Percentiles rank a stretch among this genome's conserved stretches.
These are phyloP conservation scores for Phacellophora camtschatica DNA, from an alignment of 30 jellyfish, hydroid and myxozoan genomes.

Conservation along the genomic window DNA sequence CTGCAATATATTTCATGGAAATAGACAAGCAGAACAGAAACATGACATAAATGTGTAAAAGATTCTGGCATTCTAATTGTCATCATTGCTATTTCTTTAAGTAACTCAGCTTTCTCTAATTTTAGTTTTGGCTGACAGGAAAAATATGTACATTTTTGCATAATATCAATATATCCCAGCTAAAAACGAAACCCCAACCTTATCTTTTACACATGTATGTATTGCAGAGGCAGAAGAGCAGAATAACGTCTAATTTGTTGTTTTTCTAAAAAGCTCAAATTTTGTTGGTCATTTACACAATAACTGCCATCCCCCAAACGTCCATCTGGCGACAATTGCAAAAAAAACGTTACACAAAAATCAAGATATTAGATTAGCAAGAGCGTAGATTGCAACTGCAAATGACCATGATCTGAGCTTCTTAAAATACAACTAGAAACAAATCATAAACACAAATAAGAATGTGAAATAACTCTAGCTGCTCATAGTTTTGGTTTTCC, in stretches of 20 bases:
- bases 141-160: too few relatives aligned
- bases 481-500: slow-evolving; percentile 4
- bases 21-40: slow-evolving; percentile 12
- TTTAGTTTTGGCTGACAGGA: too few relatives aligned
- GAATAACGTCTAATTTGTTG: not conserved
- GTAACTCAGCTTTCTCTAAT: too few relatives aligned
- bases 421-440: slow-evolving; percentile 32
- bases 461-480: slow-evolving; percentile 11
- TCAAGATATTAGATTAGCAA: too few relatives aligned
- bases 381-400: too few relatives aligned
- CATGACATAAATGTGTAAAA: slow-evolving; percentile 33
- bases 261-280: slow-evolving; percentile 14
- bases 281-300: not conserved
- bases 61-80: too few relatives aligned
- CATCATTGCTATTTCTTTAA: too few relatives aligned
- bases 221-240: slow-evolving; percentile 52
- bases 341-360: too few relatives aligned
- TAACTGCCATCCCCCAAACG: too few relatives aligned
- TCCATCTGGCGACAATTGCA: too few relatives aligned
- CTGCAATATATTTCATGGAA: not conserved
- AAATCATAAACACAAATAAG: slow-evolving; percentile 58
- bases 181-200: too few relatives aligned
- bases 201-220: slow-evolving; percentile 36
- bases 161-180: too few relatives aligned
- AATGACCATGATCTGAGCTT: slow-evolving; percentile 7